Base-by-base conservation (phyloP, 2,797 vertebrate species). In the Clamator glandarius region DNA sequence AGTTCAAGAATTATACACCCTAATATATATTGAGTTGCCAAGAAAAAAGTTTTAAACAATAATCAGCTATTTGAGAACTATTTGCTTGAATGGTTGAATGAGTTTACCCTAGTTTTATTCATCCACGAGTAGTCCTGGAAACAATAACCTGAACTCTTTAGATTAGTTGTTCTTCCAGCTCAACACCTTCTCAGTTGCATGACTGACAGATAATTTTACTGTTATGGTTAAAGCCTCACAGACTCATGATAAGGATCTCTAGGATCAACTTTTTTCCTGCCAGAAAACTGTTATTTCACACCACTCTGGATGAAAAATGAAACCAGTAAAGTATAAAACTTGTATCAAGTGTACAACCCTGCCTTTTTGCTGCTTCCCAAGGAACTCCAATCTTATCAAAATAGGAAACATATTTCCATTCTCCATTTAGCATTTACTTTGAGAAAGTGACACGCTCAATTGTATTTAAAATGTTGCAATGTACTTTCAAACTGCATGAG, bases 221-320 rank as follows among this genome's bases (percentile, higher is more conserved):
- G 59, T 64, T 79, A 73, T 5, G 85, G 73, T 86, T 95, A 90
- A 79, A 77, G 33, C 52, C 67, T 91, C 67, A 77, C 67, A 91
- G 41, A 67, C 29, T 73, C 8, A 7, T 16, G 77, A 86, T 94
- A 91, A 95, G 46, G 52, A 96, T 97, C 93, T 83, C 70, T 42
- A 82, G 46, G 46, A 95, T 74, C 67, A 82, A 93, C 74, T 54
- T 44, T 88, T 87, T 79, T 83, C 42, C 57, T 94, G 80, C 76
- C 83, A 96, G 86, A 95, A 94, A 94, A 93, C 67, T 87, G 83
- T 76, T 92, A 88, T 78, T 95, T 96, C 89, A 83, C 72, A 88
- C 64, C 63, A 74, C 36, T 92, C 67, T n/a, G 84, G 33, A 69
- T 67, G 89, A 89, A 96, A 96, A 93, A 80, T 48, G 79, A 96